phyloP scores from a whole-genome alignment of 2,888 invertebrate genomes.

The Eupithecia subfuscata region DNA sequence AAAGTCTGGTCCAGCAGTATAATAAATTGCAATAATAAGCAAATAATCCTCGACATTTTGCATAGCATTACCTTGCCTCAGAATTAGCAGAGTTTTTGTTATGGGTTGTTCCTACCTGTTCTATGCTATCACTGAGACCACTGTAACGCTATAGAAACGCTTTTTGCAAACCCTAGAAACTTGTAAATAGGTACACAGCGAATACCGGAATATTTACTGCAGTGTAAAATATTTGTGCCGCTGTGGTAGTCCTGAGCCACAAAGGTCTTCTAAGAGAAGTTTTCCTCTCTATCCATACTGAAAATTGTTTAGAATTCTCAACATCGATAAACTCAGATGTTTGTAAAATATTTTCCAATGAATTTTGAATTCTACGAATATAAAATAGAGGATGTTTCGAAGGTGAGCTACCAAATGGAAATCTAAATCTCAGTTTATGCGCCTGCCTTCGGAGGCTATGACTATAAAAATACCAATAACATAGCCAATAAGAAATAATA shows the following conservation, averaged over 20 bases:
- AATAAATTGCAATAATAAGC: not conserved
- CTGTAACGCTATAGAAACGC: too few relatives aligned
- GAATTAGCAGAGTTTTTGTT: not conserved
- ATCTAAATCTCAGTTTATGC: not conserved
- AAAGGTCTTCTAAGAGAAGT: not conserved
- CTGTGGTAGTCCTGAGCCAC: not conserved
- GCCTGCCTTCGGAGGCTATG: not conserved
- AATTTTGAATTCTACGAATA: not conserved
- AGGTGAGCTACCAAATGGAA: not conserved
- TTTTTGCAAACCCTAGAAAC: too few relatives aligned
- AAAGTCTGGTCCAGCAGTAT: not conserved
- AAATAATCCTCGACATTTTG: not conserved
- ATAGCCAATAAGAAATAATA: not conserved
- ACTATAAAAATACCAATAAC: conserved; percentile 1
- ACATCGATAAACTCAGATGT: not conserved
- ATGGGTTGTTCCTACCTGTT: too few relatives aligned
- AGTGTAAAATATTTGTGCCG: not conserved
- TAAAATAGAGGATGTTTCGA: not conserved
- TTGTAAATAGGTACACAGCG: too few relatives aligned
- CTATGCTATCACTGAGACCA: too few relatives aligned
- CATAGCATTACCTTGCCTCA: not conserved
- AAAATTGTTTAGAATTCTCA: not conserved
- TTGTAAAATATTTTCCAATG: not conserved
- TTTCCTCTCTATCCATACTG: not conserved
- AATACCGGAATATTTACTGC: not conserved